These are phyloP conservation scores for Vandiemenella viatica DNA, from an alignment of 2,888 invertebrate species.

Conservation along the genomic window DNA sequence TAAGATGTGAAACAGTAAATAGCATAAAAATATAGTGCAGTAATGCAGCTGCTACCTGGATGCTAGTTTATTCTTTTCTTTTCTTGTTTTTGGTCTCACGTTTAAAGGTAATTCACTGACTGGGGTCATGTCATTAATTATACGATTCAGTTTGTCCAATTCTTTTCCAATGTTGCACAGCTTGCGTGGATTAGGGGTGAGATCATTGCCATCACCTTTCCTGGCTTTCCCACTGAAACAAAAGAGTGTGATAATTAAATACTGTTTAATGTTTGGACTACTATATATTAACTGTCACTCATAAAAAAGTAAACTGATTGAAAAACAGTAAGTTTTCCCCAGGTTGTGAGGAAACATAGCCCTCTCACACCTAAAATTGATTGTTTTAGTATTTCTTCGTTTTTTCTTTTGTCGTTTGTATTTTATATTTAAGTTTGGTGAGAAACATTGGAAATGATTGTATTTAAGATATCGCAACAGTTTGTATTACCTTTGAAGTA, in stretches of 20 bases:
- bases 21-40: background rate
- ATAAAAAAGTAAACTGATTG: too few relatives aligned
- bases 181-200: slow-evolving; percentile 89
- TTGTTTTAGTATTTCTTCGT: too few relatives aligned
- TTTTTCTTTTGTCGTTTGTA: too few relatives aligned
- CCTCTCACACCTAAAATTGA: background rate
- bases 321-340: too few relatives aligned
- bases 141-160: slow-evolving; percentile 73
- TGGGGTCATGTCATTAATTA: slow-evolving; percentile 92
- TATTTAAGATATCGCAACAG: too few relatives aligned
- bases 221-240: slow-evolving; percentile 66
- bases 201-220: slow-evolving; percentile 93
- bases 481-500: too few relatives aligned
- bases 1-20: too few relatives aligned
- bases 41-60: slow-evolving; percentile 39
- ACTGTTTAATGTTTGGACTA: too few relatives aligned
- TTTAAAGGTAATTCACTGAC: slow-evolving; percentile 85
- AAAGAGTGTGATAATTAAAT: too few relatives aligned
- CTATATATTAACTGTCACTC: too few relatives aligned
- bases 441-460: too few relatives aligned
- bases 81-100: slow-evolving; percentile 78
- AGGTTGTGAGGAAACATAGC: background rate
- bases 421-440: too few relatives aligned
- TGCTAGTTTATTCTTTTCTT: slow-evolving; percentile 95
- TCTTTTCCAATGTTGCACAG: slow-evolving; percentile 82